Base-by-base conservation (phyloP, 2,888 invertebrate genomes). In the Macrosiphum euphorbiae region DNA sequence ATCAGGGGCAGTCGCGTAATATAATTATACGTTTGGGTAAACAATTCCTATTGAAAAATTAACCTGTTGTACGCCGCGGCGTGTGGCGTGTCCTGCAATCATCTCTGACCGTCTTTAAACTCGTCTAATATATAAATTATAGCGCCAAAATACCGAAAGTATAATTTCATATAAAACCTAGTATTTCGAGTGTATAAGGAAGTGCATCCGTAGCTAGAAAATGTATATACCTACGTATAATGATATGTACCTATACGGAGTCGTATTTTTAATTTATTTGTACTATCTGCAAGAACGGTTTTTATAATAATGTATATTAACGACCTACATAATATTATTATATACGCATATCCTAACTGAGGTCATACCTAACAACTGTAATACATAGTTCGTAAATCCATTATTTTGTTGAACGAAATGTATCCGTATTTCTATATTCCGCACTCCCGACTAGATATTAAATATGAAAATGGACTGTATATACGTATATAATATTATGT, bases 1-100 rank as follows among this genome's bases (percentile, higher is more conserved):
- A 88, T 91, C 85, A 85, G 84, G 1, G 44, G 47, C 41, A 55
- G 35, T 67, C 78, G 35, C 8, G 16, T 44, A 58, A 58, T 58
- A 58, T 58, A 91, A 91, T 91, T 91, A 91, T 85, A 91, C 85
- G 91, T 91, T 91, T 10, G 91, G 44, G 55, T 85, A 85, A 91
- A 91, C 84, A 91, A 84, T 91, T 91, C 84, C 91, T 55, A 55
- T 85, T 90, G 90, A 90, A 90, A 90, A 90, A 90, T 90, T 26
- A 52, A 52, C 90, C 90, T 20, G 16, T 16, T 8, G 20, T n/a
- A 20, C 52, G 52, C 44, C 50, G 67, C 41, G 52, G 41, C 47
- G 11, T 47, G 47, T 11, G 35, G 67, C 44, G 44, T 90, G 50
- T 26, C 58, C 50, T 78, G 50, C 44, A 78, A 90, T 90, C 78